These are phyloP conservation scores for Callopanchax toddi DNA, from an alignment of 2,113 vertebrate genomes.

Conservation along the genomic window DNA sequence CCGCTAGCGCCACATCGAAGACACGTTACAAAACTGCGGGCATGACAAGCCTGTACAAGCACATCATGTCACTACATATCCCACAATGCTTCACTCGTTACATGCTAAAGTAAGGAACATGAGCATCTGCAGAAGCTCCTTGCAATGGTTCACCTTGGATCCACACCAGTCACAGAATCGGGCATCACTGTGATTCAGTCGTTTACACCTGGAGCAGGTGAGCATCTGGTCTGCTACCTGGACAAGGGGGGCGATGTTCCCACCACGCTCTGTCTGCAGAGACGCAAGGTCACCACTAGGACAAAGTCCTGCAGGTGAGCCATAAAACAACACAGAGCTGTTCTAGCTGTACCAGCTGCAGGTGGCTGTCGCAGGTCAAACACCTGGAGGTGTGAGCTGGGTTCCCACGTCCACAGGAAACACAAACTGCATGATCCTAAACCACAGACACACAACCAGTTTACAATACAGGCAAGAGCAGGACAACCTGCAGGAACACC, in stretches of 20 bases:
- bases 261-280: constrained; percentile 52
- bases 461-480: too few relatives aligned
- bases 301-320: not conserved
- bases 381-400: constrained; percentile 49
- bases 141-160: constrained; percentile 68
- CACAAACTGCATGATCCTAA: constrained; percentile 46
- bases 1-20: constrained; percentile 83
- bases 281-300: not conserved
- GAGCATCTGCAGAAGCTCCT: not conserved
- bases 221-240: constrained; percentile 60
- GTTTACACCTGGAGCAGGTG: constrained; percentile 82
- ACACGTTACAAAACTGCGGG: constrained; percentile 76
- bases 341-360: constrained; percentile 29
- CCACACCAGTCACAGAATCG: constrained; percentile 89
- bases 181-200: constrained; percentile 73
- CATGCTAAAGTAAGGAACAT: not conserved
- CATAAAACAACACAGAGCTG: not conserved
- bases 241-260: constrained; percentile 42
- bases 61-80: constrained; percentile 14
- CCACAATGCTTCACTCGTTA: constrained; percentile 31
- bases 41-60: constrained; percentile 67
- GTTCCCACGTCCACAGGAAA: constrained; percentile 50
- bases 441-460: not conserved
- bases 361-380: constrained; percentile 49
- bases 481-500: too few relatives aligned